These are phyloP conservation scores for Notodonta ziczac DNA, from an alignment of 2,888 invertebrate genomes.

Conservation along the genomic window DNA sequence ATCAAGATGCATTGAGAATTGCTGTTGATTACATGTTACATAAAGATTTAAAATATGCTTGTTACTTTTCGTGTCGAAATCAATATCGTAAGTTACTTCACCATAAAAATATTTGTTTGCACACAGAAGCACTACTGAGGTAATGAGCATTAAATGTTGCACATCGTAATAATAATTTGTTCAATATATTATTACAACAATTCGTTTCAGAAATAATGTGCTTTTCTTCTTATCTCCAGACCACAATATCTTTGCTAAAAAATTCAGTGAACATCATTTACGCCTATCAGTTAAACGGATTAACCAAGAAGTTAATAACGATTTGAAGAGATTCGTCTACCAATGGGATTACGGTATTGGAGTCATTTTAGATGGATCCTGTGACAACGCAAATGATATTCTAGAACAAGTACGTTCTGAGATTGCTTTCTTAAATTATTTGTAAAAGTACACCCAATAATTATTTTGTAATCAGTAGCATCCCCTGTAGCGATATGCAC, in stretches of 20 bases:
- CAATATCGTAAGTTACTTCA: constrained; percentile 41
- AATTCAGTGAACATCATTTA: constrained; percentile 34
- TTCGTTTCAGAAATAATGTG: constrained; percentile 6
- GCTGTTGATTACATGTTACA: constrained; percentile 51
- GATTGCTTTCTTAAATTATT: background rate
- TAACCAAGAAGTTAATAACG: constrained; percentile 17
- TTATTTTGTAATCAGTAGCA: too few species aligned
- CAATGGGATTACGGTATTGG: constrained; percentile 52
- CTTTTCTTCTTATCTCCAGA: constrained; percentile 25
- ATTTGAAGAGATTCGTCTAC: constrained; percentile 33
- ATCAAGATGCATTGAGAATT: constrained; percentile 29
- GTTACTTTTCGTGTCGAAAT: constrained; percentile 55
- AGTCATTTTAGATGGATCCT: constrained; percentile 53
- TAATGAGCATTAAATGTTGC: background rate
- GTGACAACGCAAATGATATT: constrained; percentile 36
- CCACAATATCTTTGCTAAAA: constrained; percentile 31
- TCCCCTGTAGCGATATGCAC: too few species aligned
- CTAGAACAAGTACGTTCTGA: constrained; percentile 45
- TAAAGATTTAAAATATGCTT: constrained; percentile 49
- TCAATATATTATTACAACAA: constrained; percentile 1
- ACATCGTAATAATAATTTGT: background rate
- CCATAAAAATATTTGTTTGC: too few species aligned
- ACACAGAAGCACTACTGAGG: too few species aligned
- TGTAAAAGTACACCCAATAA: too few species aligned
- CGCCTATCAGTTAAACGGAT: constrained; percentile 44